Conservation (phyloP, 2,888 invertebrate genomes). For the Altica lythri region DNA sequence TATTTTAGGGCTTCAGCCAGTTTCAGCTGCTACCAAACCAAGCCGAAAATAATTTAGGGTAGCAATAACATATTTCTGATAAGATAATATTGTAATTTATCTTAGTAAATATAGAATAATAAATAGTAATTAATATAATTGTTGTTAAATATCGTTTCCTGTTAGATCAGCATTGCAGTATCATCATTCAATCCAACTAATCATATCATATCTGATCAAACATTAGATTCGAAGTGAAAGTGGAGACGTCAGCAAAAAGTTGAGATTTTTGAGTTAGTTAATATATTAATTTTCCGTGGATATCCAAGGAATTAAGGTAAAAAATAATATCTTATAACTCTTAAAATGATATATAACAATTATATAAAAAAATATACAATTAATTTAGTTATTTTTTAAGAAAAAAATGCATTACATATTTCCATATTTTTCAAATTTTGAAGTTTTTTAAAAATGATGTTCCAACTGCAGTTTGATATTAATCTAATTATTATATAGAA, state of each 20-base stretch:
- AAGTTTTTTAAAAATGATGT: too few relatives aligned
- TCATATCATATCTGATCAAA: background rate
- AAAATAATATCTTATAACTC: background rate
- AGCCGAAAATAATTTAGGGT: too few relatives aligned
- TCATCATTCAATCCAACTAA: background rate
- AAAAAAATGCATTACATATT: background rate
- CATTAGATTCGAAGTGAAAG: constrained; percentile 1
- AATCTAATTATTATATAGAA: too few relatives aligned
- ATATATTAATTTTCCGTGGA: background rate
- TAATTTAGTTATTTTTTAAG: background rate
- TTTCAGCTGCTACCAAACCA: too few relatives aligned
- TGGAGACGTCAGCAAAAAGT: constrained; percentile 23
- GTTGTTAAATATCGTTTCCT: too few relatives aligned
- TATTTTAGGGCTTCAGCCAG: too few relatives aligned
- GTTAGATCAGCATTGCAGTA: background rate
- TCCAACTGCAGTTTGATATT: too few relatives aligned
- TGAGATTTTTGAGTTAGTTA: constrained; percentile 6
- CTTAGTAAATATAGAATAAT: too few relatives aligned
- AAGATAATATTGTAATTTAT: too few relatives aligned
- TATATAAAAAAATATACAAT: background rate
- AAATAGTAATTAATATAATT: too few relatives aligned
- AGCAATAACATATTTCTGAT: background rate
- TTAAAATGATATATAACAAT: background rate
- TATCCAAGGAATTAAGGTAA: background rate
- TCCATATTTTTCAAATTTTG: background rate